Base-by-base conservation (phyloP, 2,797 vertebrate genomes). In the Lateolabrax maculatus region DNA sequence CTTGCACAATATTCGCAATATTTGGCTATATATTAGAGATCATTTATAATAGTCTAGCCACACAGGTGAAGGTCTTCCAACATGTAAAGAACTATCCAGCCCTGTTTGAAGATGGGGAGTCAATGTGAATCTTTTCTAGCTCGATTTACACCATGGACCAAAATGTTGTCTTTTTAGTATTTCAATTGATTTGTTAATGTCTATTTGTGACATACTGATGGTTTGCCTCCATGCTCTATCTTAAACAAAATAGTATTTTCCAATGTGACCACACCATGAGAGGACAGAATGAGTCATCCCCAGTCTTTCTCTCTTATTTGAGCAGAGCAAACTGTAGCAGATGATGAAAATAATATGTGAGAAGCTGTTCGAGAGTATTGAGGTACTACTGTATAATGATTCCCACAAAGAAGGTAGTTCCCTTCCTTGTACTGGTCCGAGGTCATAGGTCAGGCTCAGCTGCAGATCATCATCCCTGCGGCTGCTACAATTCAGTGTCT, bases 1-100 rank as follows among this genome's bases (percentile, higher is more conserved):
- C 90, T 93, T 89, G 92, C 93, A 94, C 93, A 92, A 87, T 86
- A 84, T 88, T 84, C 9, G 80, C 88, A 91, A 91, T 94, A 92
- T 93, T 86, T 89, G 90, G 84, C 83, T 83, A 63, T 62, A 70
- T 88, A 83, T 87, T 87, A 87, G 66, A 83, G 72, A 85, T 84
- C 5, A 77, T 87, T 78, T 81, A 81, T 68, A 72, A 89, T 86
- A 90, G 75, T 92, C 80, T 81, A 75, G 75, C 84, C 84, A 86
- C 83, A 86, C 70, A 85, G 84, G 86, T 81, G 81, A 91, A 79
- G 88, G 93, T 95, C 93, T 95, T 95, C 93, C 94, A 93, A 81
- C 65, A 53, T 88, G 74, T 89, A 71, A 69, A 72, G 68, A 85
- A 85, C 64, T 81, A 63, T 51, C 63, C 49, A 58, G 66, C 68